These are phyloP conservation scores for Papilio glaucus DNA, from an alignment of 1,140 invertebrate genomes.

Conservation along the genomic window DNA sequence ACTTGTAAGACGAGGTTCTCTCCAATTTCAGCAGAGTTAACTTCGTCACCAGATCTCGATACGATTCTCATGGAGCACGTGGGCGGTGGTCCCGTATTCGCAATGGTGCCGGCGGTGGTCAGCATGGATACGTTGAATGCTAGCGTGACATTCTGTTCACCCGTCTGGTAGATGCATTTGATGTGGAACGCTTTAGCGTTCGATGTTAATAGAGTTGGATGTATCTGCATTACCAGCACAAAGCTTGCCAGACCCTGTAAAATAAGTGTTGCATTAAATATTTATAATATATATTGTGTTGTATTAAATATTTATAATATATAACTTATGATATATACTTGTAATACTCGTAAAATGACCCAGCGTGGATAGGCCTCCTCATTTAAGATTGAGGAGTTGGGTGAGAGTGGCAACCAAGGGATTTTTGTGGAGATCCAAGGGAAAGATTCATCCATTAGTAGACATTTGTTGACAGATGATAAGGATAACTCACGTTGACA, in stretches of 20 bases:
- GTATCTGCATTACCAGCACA: conserved; percentile 96
- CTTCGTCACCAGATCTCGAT: conserved; percentile 93
- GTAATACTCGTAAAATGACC: background rate
- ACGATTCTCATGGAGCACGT: conserved; percentile 96
- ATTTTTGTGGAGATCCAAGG: too few species aligned
- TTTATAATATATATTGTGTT: too few species aligned
- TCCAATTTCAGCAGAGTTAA: conserved; percentile 95
- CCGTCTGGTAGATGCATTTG: conserved; percentile 96
- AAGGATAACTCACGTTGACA: conserved; percentile 90
- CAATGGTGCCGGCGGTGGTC: conserved; percentile 96
- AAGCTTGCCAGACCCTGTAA: conserved; percentile 94
- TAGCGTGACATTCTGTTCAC: conserved; percentile 95
- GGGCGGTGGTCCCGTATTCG: conserved; percentile 96
- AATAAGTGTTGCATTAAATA: conserved; percentile 43
- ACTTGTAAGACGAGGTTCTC: conserved; percentile 96
- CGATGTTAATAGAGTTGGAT: conserved; percentile 97
- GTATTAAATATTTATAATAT: too few species aligned
- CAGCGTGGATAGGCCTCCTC: background rate
- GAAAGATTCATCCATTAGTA: too few species aligned
- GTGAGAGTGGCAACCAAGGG: too few species aligned
- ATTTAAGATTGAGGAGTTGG: too few species aligned
- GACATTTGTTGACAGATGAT: conserved; percentile 2
- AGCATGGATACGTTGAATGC: conserved; percentile 98
- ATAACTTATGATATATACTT: conserved; percentile 27
- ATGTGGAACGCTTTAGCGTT: conserved; percentile 91